Base-by-base conservation (phyloP, 2,797 vertebrate species). In the Channa striata region DNA sequence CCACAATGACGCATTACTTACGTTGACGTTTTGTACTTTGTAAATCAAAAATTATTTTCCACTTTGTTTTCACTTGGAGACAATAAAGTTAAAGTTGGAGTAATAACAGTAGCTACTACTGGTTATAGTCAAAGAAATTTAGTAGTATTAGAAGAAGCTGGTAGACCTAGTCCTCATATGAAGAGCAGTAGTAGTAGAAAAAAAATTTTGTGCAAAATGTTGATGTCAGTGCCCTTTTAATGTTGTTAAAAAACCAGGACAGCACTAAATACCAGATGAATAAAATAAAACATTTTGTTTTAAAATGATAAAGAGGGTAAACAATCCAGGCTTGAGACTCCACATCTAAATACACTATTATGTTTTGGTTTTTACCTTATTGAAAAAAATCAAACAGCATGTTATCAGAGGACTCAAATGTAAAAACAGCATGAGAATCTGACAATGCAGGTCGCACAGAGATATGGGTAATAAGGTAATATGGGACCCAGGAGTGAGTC, bases 201-300 rank as follows among this genome's bases (percentile, higher is more conserved):
- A n/a, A n/a, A n/a, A n/a, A n/a, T n/a, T n/a, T n/a, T n/a, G n/a
- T n/a, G n/a, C n/a, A n/a, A n/a, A n/a, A n/a, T n/a, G n/a, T n/a
- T n/a, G n/a, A n/a, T 30, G 54, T 5, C 8, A 37, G 36, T n/a
- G n/a, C 16, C 33, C 10, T 16, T 36, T 17, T 14, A 25, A 54
- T n/a, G 34, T 23, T 21, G 59, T 54, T 25, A 58, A 72, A 5
- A n/a, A 37, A 68, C 23, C 12, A 20, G 37, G 13, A 9, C 8
- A 10, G 21, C 23, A 43, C 51, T 40, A 20, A 63, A 56, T 23
- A 30, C 12, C 17, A 67, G 19, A 42, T 33, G 13, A 14, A 47
- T 2, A 48, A 0, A 37, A 34, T 0, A 5, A 46, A 42, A 51
- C 8, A 20, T 36, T 66, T 62, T 78, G 16, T 54, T 60, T 4